These are phyloP conservation scores for Calameuta pallipes DNA, from an alignment of 2,888 invertebrate genomes.

Conservation along the genomic window DNA sequence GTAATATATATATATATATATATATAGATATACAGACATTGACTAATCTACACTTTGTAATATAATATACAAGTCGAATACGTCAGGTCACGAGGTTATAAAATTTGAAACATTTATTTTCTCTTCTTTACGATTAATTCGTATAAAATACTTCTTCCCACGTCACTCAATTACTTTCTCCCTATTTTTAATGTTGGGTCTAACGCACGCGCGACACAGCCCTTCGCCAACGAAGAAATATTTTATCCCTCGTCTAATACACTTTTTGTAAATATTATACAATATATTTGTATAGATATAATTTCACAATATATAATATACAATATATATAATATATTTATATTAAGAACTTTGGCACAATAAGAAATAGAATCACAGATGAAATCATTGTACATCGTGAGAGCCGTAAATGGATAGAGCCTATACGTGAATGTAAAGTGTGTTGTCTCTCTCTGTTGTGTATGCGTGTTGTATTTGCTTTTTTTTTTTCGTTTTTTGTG, in stretches of 20 bases:
- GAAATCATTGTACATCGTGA: conserved; percentile 63
- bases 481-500: neutral
- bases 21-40: conserved; percentile 1
- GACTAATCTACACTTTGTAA: conserved; percentile 21
- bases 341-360: conserved; percentile 61
- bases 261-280: conserved; percentile 47
- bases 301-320: conserved; percentile 30
- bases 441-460: neutral
- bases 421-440: conserved; percentile 4
- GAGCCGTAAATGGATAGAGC: conserved; percentile 37
- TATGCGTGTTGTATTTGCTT: neutral
- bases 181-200: neutral
- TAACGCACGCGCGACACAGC: neutral
- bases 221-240: conserved; percentile 23
- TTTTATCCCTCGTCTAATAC: conserved; percentile 30
- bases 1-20: conserved; percentile 22
- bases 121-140: neutral
- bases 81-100: conserved; percentile 47
- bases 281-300: conserved; percentile 44
- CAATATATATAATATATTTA: conserved; percentile 36
- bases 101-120: conserved; percentile 49
- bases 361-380: conserved; percentile 64
- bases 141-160: neutral
- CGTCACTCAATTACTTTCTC: neutral
- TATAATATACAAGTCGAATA: conserved; percentile 20